A percentile compares a stretch with the other conserved stretches of the same genome.
These are phyloP conservation scores for Leptopilina clavipes DNA, from an alignment of 1,140 invertebrate species.

Conservation along the genomic window DNA sequence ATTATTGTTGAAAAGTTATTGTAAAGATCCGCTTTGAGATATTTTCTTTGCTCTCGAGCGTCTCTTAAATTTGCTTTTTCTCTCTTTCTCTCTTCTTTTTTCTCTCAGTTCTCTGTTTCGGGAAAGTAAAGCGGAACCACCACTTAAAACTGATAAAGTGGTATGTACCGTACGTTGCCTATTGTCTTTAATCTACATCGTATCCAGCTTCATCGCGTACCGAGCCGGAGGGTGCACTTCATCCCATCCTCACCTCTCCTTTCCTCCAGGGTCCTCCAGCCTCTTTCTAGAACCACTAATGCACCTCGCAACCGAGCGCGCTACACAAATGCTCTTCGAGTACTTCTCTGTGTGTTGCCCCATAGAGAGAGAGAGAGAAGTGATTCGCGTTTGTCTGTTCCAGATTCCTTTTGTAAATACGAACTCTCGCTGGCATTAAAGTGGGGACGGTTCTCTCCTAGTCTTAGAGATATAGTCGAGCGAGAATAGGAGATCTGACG, in stretches of 20 bases:
- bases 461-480: constrained; percentile 15
- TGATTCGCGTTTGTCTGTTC: constrained; percentile 57
- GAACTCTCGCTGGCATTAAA: background rate
- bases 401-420: constrained; percentile 63
- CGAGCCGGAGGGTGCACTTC: constrained; percentile 19
- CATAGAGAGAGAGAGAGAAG: constrained; percentile 42
- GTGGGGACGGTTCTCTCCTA: background rate
- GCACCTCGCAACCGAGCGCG: constrained; percentile 50
- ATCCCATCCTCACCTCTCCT: constrained; percentile 15
- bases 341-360: constrained; percentile 38
- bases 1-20: background rate
- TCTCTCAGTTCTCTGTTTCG: constrained; percentile 12
- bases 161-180: constrained; percentile 55
- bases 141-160: constrained; percentile 55
- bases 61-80: background rate
- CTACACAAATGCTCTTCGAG: constrained; percentile 52
- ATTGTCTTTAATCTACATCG: constrained; percentile 46
- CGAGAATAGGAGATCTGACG: constrained; percentile 13
- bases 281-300: constrained; percentile 56
- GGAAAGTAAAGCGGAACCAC: constrained; percentile 44
- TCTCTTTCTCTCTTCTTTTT: constrained; percentile 3
- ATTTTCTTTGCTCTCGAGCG: constrained; percentile 24
- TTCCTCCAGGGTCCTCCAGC: constrained; percentile 38
- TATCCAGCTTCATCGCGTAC: constrained; percentile 29
- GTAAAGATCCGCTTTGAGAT: constrained; percentile 3